Evolutionary conservation across 2,113 vertebrate species (phyloP), one percentile per base, ranked within the genome.

Genomic region (Chroicocephalus ridibundus): DNA sequence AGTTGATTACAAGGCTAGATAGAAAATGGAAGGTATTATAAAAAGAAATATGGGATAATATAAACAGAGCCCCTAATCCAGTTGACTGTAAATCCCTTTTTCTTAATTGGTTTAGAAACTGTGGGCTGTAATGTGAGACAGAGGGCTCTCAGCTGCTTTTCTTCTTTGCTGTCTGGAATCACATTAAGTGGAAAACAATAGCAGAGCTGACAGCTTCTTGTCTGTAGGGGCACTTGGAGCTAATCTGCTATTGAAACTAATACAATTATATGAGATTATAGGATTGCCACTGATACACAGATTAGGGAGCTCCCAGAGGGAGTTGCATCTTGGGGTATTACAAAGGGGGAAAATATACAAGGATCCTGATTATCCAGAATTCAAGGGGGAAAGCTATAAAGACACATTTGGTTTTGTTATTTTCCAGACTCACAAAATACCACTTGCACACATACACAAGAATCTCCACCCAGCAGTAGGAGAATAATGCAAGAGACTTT

Each of bases 91-190:
- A 98, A 98, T 98, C 98, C 97, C 97, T 95, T 98, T 98, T 95
- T 96, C 97, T 98, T 98, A 98, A 98, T 98, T 98, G 98, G 98
- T 98, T 98, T 98, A 98, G 98, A 98, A 98, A 97, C 89, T 97
- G 96, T 88, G 96, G 98, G 93, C 97, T 97, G 96, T 98, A 98
- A 98, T 94, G 96, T 97, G 98, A 98, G 98, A 97, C 62, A 88
- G 97, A 95, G 94, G 85, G 88, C 94, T 97, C 95, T 97, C 94
- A 97, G 96, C 95, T 97, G 96, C 95, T 97, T 98, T 98, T 98
- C 96, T 98, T 97, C 95, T 97, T 94, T 93, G 93, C 94, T 96
- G 96, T 94, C 95, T 60, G 46, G 97, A 98, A 98, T 98, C 97
- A 95, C 97, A 98, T 98, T 98, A 98, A 98, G 96, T 97, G 94